A percentile compares a stretch with the other conserved stretches of the same genome.
phyloP scores from a whole-genome alignment of 1,140 invertebrate genomes.

The Asobara japonica region DNA sequence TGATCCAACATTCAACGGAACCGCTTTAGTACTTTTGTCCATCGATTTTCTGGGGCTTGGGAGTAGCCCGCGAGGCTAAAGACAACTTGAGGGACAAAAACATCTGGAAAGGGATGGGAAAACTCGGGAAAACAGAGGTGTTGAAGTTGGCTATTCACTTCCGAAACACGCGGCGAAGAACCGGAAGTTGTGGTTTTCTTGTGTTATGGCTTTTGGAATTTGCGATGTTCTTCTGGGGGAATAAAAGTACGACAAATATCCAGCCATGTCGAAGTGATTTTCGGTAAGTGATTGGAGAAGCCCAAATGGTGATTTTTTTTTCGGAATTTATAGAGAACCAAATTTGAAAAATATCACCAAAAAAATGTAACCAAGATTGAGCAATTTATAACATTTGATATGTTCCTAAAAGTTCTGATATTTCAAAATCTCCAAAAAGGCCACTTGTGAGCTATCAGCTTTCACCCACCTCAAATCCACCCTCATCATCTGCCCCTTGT shows the following conservation, averaged over 20 bases:
- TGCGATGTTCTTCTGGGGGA: neutral
- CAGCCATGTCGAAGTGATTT: neutral
- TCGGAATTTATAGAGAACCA: neutral
- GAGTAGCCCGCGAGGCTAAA: neutral
- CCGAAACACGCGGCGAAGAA: neutral
- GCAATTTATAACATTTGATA: no score
- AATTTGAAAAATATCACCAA: no score
- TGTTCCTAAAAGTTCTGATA: no score
- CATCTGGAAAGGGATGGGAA: slow-evolving; percentile 12
- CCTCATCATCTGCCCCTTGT: no score
- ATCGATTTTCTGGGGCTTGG: slow-evolving; percentile 27
- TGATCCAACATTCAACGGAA: slow-evolving; percentile 13
- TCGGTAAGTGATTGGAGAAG: neutral
- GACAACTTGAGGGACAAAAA: slow-evolving; percentile 9
- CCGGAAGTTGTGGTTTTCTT: neutral
- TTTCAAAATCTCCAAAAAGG: slow-evolving; percentile 18
- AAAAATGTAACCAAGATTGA: no score
- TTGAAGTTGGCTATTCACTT: neutral
- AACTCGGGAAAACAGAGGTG: neutral
- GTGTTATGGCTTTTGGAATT: no score
- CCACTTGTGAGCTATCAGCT: no score
- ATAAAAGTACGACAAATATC: neutral
- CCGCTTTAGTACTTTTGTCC: slow-evolving; percentile 24
- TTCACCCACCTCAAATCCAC: no score
- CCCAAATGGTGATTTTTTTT: neutral